These are phyloP conservation scores for Pseudomyrmex gracilis DNA, from an alignment of 1,140 invertebrate species.

Conservation along the genomic window DNA sequence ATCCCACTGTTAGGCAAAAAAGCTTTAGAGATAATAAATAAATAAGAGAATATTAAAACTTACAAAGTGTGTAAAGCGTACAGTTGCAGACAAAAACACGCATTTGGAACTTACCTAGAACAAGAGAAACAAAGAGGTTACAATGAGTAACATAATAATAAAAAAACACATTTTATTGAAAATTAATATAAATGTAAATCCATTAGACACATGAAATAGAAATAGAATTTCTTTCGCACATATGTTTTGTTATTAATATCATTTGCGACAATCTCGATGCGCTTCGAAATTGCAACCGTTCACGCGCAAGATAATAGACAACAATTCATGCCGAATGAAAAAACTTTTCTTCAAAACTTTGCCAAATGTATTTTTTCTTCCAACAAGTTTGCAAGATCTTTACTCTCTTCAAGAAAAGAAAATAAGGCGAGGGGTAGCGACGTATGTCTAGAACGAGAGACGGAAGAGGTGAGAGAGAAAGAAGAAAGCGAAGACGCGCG, in stretches of 20 bases:
- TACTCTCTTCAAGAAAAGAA: slow-evolving; percentile 27
- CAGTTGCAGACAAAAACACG: not conserved
- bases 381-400: not conserved
- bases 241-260: not conserved
- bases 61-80: slow-evolving; percentile 8
- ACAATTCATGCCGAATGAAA: not conserved
- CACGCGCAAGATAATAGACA: not conserved
- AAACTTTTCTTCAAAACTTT: slow-evolving; percentile 19
- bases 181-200: not conserved
- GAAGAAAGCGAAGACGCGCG: slow-evolving; percentile 39
- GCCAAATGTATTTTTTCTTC: not conserved
- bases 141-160: not conserved
- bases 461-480: slow-evolving; percentile 24
- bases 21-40: not conserved
- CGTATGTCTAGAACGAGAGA: slow-evolving; percentile 27
- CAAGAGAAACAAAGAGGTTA: slow-evolving; percentile 1
- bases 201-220: not conserved
- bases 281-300: not conserved
- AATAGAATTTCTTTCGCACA: not conserved
- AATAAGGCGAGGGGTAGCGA: slow-evolving; percentile 24
- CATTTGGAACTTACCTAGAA: slow-evolving; percentile 48
- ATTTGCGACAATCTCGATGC: not conserved
- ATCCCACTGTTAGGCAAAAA: not conserved
- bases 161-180: no score
- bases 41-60: slow-evolving; percentile 14